Base-by-base conservation (phyloP, 2,797 vertebrate genomes). In the Erithacus rubecula region DNA sequence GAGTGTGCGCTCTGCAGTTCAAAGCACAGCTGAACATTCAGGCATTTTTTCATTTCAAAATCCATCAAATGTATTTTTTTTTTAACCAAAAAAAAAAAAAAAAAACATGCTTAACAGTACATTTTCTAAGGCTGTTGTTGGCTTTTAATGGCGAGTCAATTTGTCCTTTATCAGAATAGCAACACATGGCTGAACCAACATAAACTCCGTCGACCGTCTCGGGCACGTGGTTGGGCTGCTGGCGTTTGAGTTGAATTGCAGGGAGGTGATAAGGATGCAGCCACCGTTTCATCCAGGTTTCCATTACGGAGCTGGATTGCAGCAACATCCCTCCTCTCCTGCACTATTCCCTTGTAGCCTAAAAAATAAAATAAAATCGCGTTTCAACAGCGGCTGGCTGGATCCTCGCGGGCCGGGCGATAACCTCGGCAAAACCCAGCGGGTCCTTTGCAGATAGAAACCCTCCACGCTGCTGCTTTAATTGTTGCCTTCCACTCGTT, bases 161-260 rank as follows among this genome's bases (percentile, higher is more conserved):
- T 81, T 93, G 76, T 94, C 87, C 91, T 93, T 94, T 96, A 93
- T 96, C 95, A 92, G 89, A 96, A 86, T 76, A 79, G 89, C 91
- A 94, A 72, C 94, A 94, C 92, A 96, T 83, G 91, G 89, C 89
- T 95, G 69, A 93, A 93, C 89, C 89, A 72, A 91, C 90, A 83
- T 34, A 56, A 94, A 81, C 87, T 96, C 84, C 19, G 27, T 64
- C 15, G 1, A 67, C 94, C 89, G 87, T 67, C 76, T 59, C 9
- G 20, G 29, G 76, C 72, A 12, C 5, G 11, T 71, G 76, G 83
- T 83, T 26, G 21, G 43, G 44, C 93, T 85, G 90, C 53, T 32
- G 30, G 69, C 8, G 2, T 39, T 77, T 4, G 52, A 60, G 94
- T 36, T 91, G 87, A 83, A 90, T 96, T 83, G 92, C 71, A 78